Conservation (phyloP, 2,797 vertebrate species). For the Hydrolagus colliei region DNA sequence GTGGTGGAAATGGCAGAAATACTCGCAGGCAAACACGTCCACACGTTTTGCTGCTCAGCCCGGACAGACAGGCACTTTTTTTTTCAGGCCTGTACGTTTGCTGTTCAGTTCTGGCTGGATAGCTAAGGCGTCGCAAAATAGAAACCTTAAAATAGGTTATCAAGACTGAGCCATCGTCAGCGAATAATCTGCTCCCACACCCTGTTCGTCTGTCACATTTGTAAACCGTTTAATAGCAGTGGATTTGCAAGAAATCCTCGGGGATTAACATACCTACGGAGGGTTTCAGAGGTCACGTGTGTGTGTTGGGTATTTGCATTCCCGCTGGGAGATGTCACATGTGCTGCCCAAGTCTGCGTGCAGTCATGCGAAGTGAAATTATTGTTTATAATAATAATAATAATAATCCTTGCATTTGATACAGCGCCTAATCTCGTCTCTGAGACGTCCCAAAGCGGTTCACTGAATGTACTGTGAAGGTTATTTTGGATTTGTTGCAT, state of each 20-base stretch:
- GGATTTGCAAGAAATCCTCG: neutral
- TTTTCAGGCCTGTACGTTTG: neutral
- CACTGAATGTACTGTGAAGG: too few relatives aligned
- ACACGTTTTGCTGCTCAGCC: slow-evolving; percentile 24
- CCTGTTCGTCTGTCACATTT: neutral
- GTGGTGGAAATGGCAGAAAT: slow-evolving; percentile 45
- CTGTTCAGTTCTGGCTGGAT: neutral
- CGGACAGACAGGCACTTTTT: neutral
- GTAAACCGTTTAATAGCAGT: neutral
- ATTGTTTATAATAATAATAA: too few relatives aligned
- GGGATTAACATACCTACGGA: neutral
- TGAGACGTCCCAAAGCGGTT: too few relatives aligned
- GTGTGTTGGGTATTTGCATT: neutral
- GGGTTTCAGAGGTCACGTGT: neutral
- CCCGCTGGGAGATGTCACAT: too few relatives aligned
- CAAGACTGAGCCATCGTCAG: neutral
- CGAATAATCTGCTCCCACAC: neutral
- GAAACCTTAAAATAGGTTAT: neutral
- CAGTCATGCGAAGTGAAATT: too few relatives aligned
- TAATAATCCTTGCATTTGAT: too few relatives aligned
- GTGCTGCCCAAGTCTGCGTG: too few relatives aligned
- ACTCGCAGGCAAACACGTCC: slow-evolving; percentile 40
- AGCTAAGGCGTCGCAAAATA: neutral
- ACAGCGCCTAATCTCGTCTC: too few relatives aligned
- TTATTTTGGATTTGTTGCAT: too few relatives aligned